These are phyloP conservation scores for Hylia prasina DNA, from an alignment of 2,113 vertebrate species.

Conservation along the genomic window DNA sequence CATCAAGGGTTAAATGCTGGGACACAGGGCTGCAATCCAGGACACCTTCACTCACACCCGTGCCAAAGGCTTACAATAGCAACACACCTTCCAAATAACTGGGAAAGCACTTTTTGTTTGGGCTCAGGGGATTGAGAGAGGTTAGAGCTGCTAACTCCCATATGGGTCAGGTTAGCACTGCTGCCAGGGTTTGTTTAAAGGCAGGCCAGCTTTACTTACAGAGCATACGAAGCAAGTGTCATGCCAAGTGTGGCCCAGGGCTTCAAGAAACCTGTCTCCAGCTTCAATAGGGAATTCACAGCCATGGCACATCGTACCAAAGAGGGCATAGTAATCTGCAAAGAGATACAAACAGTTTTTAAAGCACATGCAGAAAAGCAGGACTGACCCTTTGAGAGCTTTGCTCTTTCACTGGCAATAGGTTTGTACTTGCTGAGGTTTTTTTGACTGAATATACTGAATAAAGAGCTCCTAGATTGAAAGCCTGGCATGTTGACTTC, in stretches of 20 bases:
- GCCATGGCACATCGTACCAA: conserved; percentile 90
- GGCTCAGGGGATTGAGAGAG: background rate
- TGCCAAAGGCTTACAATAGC: conserved; percentile 7
- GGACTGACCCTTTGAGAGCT: background rate
- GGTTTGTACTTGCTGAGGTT: background rate
- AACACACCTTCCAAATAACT: conserved; percentile 3
- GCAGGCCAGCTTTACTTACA: conserved; percentile 70
- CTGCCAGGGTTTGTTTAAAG: background rate
- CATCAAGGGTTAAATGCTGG: background rate
- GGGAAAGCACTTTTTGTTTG: conserved; percentile 12
- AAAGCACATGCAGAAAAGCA: background rate
- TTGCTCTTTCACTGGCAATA: background rate
- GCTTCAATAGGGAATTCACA: conserved; percentile 98
- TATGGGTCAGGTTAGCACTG: background rate
- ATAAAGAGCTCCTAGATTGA: background rate
- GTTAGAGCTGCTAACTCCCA: background rate
- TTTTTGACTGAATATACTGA: background rate
- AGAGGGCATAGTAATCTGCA: conserved; percentile 91
- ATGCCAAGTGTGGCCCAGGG: conserved; percentile 92
- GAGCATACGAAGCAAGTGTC: conserved; percentile 97
- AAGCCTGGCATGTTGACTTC: background rate
- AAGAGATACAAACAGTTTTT: background rate
- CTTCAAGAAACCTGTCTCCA: conserved; percentile 94
- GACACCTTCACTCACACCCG: background rate
- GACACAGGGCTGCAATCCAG: background rate